Evolutionary conservation across 2,888 invertebrate genomes (phyloP), one percentile per base, ranked within the genome.

Genomic region (Phlogophora meticulosa): DNA sequence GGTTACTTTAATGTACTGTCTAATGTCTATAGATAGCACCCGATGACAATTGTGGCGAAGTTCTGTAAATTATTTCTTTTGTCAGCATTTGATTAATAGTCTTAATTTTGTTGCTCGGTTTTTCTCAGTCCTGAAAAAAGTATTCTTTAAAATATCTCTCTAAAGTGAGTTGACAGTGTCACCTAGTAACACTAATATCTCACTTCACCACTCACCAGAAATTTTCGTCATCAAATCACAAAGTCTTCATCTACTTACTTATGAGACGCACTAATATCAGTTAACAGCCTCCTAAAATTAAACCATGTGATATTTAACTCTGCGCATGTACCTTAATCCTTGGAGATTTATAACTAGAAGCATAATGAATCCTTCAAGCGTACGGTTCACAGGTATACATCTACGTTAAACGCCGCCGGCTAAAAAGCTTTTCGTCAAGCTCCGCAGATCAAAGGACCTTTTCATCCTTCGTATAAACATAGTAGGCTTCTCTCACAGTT

Each of bases 371-470:
- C 70, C 74, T 81, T 71, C 70, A 75, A 76, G 74, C 73, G 69
- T 60, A 75, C 72, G 72, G 81, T 80, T 79, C 77, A 82, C 80
- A 81, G 82, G 78, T 78, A 57, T 57, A 84, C 73, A 82, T 74
- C 62, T 63, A 68, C 62, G 61, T 78, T 77, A 73, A 79, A 72
- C 73, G 79, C 72, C 73, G 67, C 66, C 71, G 69, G 59, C 79
- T 85, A 80, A 85, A 87, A 87, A 80, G 78, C 83, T 83, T 85
- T 84, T 81, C 82, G 83, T 83, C 81, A 81, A 84, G 78, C 80
- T 83, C 72, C 81, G 78, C 78, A 83, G 84, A 85, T 87, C 87
- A 88, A 88, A 88, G 85, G 74, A 72, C 71, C 82, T 84, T 84
- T 77, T 77, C 80, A 83, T 82, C 78, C 81, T 79, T 80, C 75